Evolutionary conservation across 2,113 vertebrate species (phyloP).

Genomic region (Elgaria multicarinata): DNA sequence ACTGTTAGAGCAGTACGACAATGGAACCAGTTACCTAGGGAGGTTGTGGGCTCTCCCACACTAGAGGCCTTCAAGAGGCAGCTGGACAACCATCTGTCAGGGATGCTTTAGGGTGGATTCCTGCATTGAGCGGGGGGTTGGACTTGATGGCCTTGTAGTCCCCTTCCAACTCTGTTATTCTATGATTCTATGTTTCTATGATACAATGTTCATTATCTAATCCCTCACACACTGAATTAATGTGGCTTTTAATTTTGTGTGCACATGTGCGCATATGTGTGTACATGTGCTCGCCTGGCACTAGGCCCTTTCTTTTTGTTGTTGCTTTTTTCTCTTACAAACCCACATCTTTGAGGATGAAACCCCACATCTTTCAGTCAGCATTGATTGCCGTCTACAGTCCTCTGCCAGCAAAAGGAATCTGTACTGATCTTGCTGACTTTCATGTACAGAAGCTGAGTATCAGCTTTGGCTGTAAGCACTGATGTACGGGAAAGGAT

Average conservation of each 20-base stretch:
- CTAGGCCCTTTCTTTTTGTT: constrained; percentile 23
- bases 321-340: constrained; percentile 46
- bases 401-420: constrained; percentile 45
- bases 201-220: background rate
- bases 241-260: background rate
- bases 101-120: too few species aligned
- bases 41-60: too few species aligned
- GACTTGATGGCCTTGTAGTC: too few species aligned
- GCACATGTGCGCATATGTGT: background rate
- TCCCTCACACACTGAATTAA: background rate
- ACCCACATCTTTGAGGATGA: constrained; percentile 11
- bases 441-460: constrained; percentile 8
- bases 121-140: too few species aligned
- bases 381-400: constrained; percentile 30
- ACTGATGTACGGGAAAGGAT: background rate
- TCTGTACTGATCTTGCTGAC: background rate
- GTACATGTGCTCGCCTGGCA: background rate
- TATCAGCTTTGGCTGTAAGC: rapidly evolving
- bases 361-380: constrained; percentile 40
- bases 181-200: too few species aligned
- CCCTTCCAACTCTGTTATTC: too few species aligned
- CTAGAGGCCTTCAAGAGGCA: too few species aligned
- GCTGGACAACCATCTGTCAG: too few species aligned
- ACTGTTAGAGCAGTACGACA: too few species aligned
- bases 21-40: too few species aligned